Evolutionary conservation across 2,888 invertebrate species (phyloP).

Genomic region (Teleogryllus oceanicus): DNA sequence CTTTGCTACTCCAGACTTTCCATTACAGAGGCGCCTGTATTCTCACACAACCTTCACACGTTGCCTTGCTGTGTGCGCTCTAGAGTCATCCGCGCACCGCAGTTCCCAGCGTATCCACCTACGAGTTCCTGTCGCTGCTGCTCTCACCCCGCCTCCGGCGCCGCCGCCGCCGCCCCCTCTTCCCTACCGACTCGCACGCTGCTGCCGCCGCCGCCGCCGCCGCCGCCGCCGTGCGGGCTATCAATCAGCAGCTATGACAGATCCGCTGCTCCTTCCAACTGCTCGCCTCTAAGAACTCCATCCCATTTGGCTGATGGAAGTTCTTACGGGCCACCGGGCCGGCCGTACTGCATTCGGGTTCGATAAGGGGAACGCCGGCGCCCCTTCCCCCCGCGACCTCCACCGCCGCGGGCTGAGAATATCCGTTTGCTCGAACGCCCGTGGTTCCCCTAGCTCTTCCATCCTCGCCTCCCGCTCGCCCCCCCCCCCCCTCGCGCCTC

Average conservation of each 20-base stretch:
- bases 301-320: slow-evolving; percentile 18
- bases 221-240: neutral
- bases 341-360: slow-evolving; percentile 18
- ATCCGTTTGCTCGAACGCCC: neutral
- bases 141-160: neutral
- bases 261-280: slow-evolving; percentile 10
- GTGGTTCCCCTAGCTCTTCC: too few species aligned
- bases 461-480: too few species aligned
- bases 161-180: neutral
- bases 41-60: too few species aligned
- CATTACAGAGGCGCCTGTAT: too few species aligned
- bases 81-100: too few species aligned
- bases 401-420: neutral
- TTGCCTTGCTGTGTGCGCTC: too few species aligned
- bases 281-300: slow-evolving; percentile 10
- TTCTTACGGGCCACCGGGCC: slow-evolving; percentile 18
- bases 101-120: neutral
- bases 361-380: neutral
- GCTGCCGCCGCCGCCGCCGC: neutral
- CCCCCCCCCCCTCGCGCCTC: too few species aligned
- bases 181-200: neutral
- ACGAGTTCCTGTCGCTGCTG: neutral
- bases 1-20: too few species aligned
- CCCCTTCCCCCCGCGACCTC: neutral
- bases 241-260: slow-evolving; percentile 18